A percentile compares a stretch with the other conserved stretches of the same genome.
Evolutionary conservation across 1,140 invertebrate genomes (phyloP).

Genomic region (Drosophila erecta): DNA sequence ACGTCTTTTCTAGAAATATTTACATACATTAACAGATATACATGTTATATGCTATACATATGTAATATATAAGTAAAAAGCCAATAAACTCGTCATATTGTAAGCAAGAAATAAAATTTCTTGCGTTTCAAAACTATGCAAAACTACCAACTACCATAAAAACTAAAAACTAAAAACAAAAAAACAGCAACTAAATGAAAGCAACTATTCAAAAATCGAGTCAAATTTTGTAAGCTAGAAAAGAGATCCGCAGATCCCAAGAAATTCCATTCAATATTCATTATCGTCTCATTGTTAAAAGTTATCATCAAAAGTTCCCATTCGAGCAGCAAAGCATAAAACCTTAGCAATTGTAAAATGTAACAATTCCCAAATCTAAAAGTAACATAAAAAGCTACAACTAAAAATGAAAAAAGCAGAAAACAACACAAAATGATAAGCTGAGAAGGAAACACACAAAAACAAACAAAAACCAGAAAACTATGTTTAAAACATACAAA

Average conservation of each 20-base stretch:
- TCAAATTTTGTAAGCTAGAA: constrained; percentile 32
- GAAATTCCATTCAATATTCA: constrained; percentile 13
- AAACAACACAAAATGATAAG: constrained; percentile 14
- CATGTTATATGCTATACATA: constrained; percentile 34
- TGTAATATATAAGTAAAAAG: constrained; percentile 21
- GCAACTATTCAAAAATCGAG: constrained; percentile 23
- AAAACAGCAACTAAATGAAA: constrained; percentile 9
- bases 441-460: not conserved
- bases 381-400: constrained; percentile 19
- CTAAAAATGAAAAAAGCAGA: constrained; percentile 13
- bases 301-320: constrained; percentile 37
- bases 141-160: constrained; percentile 2
- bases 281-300: not conserved
- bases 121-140: constrained; percentile 50
- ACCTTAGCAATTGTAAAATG: constrained; percentile 50
- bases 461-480: constrained; percentile 23
- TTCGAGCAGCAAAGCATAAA: constrained; percentile 35
- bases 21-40: constrained; percentile 23
- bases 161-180: constrained; percentile 8
- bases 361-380: constrained; percentile 65
- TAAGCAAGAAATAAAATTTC: constrained; percentile 76
- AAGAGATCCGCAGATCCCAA: constrained; percentile 2
- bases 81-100: constrained; percentile 47
- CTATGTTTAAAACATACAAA: constrained; percentile 75
- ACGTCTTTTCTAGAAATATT: constrained; percentile 43